Conservation (phyloP, 2,113 vertebrate genomes). For the Callionymus lyra region DNA sequence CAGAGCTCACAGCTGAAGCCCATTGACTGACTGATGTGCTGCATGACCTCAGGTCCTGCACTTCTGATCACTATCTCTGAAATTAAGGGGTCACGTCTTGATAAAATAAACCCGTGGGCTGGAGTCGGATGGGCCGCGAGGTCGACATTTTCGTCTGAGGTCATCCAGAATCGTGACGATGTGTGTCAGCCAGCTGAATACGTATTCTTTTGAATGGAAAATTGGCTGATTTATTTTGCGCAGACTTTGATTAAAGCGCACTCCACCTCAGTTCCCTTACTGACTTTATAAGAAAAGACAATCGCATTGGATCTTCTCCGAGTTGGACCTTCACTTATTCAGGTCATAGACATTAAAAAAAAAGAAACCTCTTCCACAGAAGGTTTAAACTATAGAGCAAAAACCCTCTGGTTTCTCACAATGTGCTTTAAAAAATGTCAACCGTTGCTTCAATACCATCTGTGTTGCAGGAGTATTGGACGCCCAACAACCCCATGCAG, state of each 20-base stretch:
- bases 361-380: too few relatives aligned
- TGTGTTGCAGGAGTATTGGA: conserved; percentile 87
- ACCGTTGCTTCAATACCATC: neutral
- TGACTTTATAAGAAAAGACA: too few relatives aligned
- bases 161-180: conserved; percentile 6
- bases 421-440: too few relatives aligned
- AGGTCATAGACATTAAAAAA: too few relatives aligned
- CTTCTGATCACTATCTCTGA: conserved; percentile 23
- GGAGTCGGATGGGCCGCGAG: neutral
- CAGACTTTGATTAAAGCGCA: conserved; percentile 1
- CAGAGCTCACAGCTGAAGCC: conserved; percentile 52
- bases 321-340: too few relatives aligned
- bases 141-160: conserved; percentile 11
- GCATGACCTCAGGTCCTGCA: conserved; percentile 23
- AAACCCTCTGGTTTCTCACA: too few relatives aligned
- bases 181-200: conserved; percentile 3
- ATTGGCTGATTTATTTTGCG: conserved; percentile 10
- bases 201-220: conserved; percentile 5
- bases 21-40: conserved; percentile 31
- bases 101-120: neutral
- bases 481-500: conserved; percentile 97
- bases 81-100: neutral
- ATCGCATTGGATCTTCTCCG: too few relatives aligned
- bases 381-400: too few relatives aligned
- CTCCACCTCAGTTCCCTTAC: too few relatives aligned